Evolutionary conservation across 2,113 vertebrate genomes (phyloP), one percentile per base, ranked within the genome.

Genomic region (Psittacara wagleri): DNA sequence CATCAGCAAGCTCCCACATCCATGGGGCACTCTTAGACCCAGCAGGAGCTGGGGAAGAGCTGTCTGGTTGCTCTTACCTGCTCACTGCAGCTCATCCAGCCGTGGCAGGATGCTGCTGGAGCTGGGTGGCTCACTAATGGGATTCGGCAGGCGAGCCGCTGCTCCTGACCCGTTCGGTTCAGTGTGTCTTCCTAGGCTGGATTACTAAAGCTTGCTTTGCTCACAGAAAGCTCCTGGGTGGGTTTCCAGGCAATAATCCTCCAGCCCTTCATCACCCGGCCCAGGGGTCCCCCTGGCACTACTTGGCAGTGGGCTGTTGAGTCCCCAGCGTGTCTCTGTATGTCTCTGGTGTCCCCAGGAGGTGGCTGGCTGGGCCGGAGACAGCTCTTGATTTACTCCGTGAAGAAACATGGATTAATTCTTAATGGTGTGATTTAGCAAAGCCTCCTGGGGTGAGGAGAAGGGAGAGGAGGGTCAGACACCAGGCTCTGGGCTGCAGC

Each of bases 161-260:
- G 57, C 86, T 91, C 87, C 86, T 57, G 85, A 72, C 46, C 90
- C 1, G 3, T 61, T 64, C 48, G 46, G 78, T 92, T 97, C 95
- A 97, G 95, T 4, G 4, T 78, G 90, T 63, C 90, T 93, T 81
- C 91, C 84, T 79, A 90, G 94, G 94, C 67, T 94, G 85, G 81
- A 44, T 89, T 92, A 94, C 92, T 81, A 0, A 2, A 95, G 89
- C 93, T 92, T 75, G 49, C 84, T 43, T 94, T 84, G 77, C 92
- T 95, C 70, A 69, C 80, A 64, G 94, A 92, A 94, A 95, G 59
- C 67, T 76, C 68, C 51, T 77, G 61, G 62, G 85, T 83, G 62
- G 35, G 35, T 91, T 94, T 95, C 92, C 67, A 91, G 93, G 90
- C 91, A 80, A 52, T 93, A 94, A 96, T 91, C 92, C 62, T 52